Base-by-base conservation (phyloP, 2,797 vertebrate species). In the Sciaenops ocellatus region DNA sequence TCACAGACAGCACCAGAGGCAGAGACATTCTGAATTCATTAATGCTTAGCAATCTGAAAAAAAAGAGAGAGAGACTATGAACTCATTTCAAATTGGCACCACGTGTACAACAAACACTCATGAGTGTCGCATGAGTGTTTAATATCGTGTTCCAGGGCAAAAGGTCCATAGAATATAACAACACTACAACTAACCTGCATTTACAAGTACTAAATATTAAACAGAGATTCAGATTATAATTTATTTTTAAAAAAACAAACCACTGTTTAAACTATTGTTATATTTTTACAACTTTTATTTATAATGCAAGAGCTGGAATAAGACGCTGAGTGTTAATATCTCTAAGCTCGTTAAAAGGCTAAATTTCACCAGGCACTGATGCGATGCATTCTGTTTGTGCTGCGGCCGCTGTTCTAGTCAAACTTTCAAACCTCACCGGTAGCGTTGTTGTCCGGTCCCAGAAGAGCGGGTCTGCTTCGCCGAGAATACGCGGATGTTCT, bases 1-100 rank as follows among this genome's bases (percentile, higher is more conserved):
- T 92, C 87, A 86, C 83, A 85, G 66, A 65, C 86, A 41, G 81
- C 87, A 85, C 57, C 84, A 79, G 84, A 85, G 81, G 78, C 87
- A 69, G 66, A 85, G 73, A 69, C 68, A 57, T 76, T 87, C 71
- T 69, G 69, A 72, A 91, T 84, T 88, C 85, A 93, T 88, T 86
- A 88, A 83, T 73, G 64, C 82, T 86, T 66, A 44, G 57, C 69
- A 48, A 57, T 12, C 55, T 57, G 78, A 48, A 30, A 81, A 85
- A 80, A 82, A 51, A 38, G 42, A 52, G 22, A 52, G 9, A 28
- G 20, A 62, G 42, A 76, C 70, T 59, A 26, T 82, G 68, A 72
- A 85, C 73, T 82, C 50, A 69, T 84, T 78, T 83, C 52, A 78
- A 72, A 85, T 73, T 59, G 63, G 81, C 59, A 60, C 41, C 51